These are phyloP conservation scores for Tachycineta bicolor DNA, from an alignment of 2,113 vertebrate genomes.

Conservation along the genomic window DNA sequence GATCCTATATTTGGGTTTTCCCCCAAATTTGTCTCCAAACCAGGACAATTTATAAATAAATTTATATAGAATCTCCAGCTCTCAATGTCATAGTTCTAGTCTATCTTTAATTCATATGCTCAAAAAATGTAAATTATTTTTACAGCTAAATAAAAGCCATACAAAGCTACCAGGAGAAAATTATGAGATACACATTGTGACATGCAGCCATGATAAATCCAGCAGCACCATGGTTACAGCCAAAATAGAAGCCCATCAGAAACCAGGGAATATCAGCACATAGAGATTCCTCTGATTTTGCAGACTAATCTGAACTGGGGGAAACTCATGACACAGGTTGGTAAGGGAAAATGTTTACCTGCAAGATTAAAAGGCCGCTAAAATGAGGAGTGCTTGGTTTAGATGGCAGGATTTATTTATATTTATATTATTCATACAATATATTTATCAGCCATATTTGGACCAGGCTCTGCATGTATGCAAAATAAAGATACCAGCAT, in stretches of 20 bases:
- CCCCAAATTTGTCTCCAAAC: too few relatives aligned
- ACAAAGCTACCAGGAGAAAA: conserved; percentile 34
- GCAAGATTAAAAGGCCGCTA: neutral
- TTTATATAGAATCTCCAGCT: conserved; percentile 19
- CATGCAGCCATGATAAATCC: conserved; percentile 60
- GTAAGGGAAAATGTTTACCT: conserved; percentile 23
- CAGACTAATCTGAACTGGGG: neutral
- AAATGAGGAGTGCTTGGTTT: neutral
- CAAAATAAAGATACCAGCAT: neutral
- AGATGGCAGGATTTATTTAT: neutral
- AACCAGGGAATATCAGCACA: neutral
- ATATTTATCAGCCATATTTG: neutral
- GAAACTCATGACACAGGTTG: neutral
- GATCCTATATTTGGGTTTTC: too few relatives aligned
- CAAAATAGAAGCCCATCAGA: neutral
- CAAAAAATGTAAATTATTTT: conserved; percentile 61
- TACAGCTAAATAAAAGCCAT: conserved; percentile 51
- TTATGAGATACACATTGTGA: conserved; percentile 25
- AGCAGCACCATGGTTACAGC: conserved; percentile 39
- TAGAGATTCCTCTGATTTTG: neutral
- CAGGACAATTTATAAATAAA: too few relatives aligned
- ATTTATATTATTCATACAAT: neutral
- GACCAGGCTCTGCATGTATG: neutral
- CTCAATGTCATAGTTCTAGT: conserved; percentile 26
- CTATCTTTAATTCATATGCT: conserved; percentile 59